Evolutionary conservation across 2,113 vertebrate species (phyloP).

Genomic region (Phalacrocorax pelagicus): DNA sequence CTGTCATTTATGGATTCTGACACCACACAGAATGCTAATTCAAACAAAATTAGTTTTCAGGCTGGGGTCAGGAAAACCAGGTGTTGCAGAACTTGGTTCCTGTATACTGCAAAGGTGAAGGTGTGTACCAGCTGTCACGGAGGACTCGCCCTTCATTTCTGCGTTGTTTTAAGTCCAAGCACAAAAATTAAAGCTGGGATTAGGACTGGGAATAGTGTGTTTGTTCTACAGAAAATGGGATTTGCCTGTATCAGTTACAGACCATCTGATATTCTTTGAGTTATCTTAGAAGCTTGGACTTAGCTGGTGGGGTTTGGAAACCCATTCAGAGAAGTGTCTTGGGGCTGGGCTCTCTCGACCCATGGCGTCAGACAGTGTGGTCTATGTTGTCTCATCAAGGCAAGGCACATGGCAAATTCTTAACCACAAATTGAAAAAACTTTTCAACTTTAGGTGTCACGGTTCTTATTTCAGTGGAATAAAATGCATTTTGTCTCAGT

Average conservation of each 20-base stretch:
- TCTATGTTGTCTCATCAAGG: not conserved
- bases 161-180: not conserved
- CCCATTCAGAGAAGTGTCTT: not conserved
- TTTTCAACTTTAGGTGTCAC: not conserved
- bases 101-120: not conserved
- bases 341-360: not conserved
- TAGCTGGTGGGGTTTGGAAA: not conserved
- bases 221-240: not conserved
- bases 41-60: not conserved
- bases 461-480: not conserved
- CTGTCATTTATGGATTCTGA: not conserved
- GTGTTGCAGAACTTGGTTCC: not conserved
- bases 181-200: not conserved
- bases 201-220: not conserved
- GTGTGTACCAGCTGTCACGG: not conserved
- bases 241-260: not conserved
- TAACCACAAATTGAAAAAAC: not conserved
- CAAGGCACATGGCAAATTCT: not conserved
- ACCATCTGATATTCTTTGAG: not conserved
- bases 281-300: not conserved
- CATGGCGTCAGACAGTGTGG: not conserved
- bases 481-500: not conserved
- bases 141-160: not conserved
- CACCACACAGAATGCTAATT: not conserved
- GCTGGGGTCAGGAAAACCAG: not conserved